phyloP scores from a whole-genome alignment of 2,888 invertebrate species.

The Agrilus mali region DNA sequence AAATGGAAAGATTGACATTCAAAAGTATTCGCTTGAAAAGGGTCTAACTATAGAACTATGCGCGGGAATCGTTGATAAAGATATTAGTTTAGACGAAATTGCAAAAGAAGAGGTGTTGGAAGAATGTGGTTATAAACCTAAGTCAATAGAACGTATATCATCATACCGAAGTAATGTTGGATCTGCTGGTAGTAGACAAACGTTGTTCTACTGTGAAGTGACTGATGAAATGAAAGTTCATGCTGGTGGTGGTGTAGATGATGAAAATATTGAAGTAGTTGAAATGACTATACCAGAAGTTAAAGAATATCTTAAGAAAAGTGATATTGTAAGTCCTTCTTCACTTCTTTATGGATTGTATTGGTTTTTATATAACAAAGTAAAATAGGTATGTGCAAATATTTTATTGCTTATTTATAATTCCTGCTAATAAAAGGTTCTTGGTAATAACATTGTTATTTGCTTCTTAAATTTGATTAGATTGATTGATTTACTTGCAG shows the following conservation, averaged over 20 bases:
- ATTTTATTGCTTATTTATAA: no score
- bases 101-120: slow-evolving; percentile 77
- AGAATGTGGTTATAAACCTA: slow-evolving; percentile 83
- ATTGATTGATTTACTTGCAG: no score
- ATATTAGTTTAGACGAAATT: slow-evolving; percentile 55
- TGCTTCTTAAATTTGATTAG: no score
- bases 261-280: slow-evolving; percentile 84
- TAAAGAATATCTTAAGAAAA: slow-evolving; percentile 40
- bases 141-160: slow-evolving; percentile 45
- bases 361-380: slow-evolving; percentile 60
- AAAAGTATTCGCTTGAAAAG: slow-evolving; percentile 52
- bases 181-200: slow-evolving; percentile 62
- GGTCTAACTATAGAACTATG: slow-evolving; percentile 82
- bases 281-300: slow-evolving; percentile 68
- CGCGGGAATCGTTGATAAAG: slow-evolving; percentile 83
- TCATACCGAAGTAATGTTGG: slow-evolving; percentile 71
- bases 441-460: no score
- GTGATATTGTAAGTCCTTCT: slow-evolving; percentile 57
- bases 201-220: slow-evolving; percentile 81
- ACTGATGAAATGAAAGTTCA: slow-evolving; percentile 67
- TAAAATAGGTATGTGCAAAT: not conserved
- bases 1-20: slow-evolving; percentile 42
- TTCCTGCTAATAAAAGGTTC: no score
- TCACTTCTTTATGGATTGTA: slow-evolving; percentile 63
- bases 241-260: slow-evolving; percentile 70